Evolutionary conservation across 2,888 invertebrate species (phyloP), one percentile per base, ranked within the genome.

Genomic region (Frankliniella fusca): DNA sequence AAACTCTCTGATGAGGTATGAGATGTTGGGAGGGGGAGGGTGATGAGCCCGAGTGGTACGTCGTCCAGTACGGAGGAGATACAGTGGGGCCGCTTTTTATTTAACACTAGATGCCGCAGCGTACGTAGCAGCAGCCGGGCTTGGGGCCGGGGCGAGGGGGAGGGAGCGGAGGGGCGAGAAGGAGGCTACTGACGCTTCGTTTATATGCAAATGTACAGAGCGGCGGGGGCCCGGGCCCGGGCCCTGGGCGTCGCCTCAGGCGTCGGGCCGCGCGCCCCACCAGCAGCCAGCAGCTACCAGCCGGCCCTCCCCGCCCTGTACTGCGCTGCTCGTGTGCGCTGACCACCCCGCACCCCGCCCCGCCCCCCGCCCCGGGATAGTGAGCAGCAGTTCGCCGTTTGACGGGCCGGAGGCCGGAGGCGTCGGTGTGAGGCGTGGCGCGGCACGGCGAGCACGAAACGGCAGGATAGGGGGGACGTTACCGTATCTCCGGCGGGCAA

Each of bases 171-270:
- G 70, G 70, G n/a, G 70, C 11, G 70, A 70, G 70, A 27, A 27
- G 23, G 70, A 27, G 23, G 70, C 70, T 76, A 76, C 70, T 23
- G 70, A 23, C 70, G 70, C 70, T 27, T 76, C 70, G 70, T 76
- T 76, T 76, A 76, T 76, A 76, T 76, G 70, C 70, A 76, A 76
- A 76, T 76, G 70, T 27, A 54, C 54, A 54, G 54, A 12, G 18
- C 54, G 18, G 54, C 54, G 54, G 15, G 12, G 54, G 54, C 50
- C 50, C 50, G 10, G 50, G 50, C 50, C 50, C 50, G 9, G 50
- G 50, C 54, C 54, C 54, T 18, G 12, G 54, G 15, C 54, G 54
- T 18, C 54, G 54, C 54, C 15, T 18, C 54, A 54, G 54, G 18
- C 54, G 18, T 12, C 54, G 54, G 3, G 3, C 54, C 54, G 54